These are phyloP conservation scores for Elysia crispata DNA, from an alignment of 2,888 invertebrate species.

Conservation along the genomic window DNA sequence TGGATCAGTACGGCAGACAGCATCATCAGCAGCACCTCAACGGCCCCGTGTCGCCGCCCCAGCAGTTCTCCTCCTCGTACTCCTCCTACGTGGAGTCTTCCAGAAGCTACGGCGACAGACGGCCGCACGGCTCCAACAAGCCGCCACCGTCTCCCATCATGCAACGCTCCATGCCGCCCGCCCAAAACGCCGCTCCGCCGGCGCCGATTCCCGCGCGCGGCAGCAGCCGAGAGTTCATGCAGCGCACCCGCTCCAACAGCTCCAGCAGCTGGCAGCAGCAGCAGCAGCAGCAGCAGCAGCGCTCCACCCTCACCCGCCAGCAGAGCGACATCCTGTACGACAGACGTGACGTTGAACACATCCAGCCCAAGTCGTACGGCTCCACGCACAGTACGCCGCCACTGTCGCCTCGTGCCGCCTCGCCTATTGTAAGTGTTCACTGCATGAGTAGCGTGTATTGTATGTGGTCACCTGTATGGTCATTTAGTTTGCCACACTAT, in stretches of 20 bases:
- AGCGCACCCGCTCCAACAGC: conserved; percentile 59
- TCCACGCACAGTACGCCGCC: conserved; percentile 53
- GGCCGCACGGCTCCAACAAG: conserved; percentile 61
- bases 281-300: conserved; percentile 29
- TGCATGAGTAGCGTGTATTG: too few species aligned
- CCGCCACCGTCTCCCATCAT: conserved; percentile 65
- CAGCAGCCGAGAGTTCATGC: conserved; percentile 71
- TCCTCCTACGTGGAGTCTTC: conserved; percentile 53
- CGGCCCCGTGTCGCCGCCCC: conserved; percentile 58
- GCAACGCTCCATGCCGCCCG: conserved; percentile 56
- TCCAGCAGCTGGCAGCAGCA: conserved; percentile 54
- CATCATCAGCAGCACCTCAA: conserved; percentile 58
- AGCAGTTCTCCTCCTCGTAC: conserved; percentile 44
- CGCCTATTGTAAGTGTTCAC: conserved; percentile 55
- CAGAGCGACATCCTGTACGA: conserved; percentile 59
- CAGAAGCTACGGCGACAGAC: conserved; percentile 48
- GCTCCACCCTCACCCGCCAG: conserved; percentile 55
- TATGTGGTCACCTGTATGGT: conserved; percentile 25
- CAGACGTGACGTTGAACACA: conserved; percentile 49
- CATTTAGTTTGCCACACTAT: too few species aligned
- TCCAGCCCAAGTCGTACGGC: conserved; percentile 42
- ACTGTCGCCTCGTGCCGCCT: conserved; percentile 53
- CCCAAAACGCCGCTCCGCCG: conserved; percentile 53
- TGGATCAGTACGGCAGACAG: conserved; percentile 56
- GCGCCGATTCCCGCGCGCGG: conserved; percentile 57